Conservation (phyloP, 2,888 invertebrate genomes). For the Altica lythri region DNA sequence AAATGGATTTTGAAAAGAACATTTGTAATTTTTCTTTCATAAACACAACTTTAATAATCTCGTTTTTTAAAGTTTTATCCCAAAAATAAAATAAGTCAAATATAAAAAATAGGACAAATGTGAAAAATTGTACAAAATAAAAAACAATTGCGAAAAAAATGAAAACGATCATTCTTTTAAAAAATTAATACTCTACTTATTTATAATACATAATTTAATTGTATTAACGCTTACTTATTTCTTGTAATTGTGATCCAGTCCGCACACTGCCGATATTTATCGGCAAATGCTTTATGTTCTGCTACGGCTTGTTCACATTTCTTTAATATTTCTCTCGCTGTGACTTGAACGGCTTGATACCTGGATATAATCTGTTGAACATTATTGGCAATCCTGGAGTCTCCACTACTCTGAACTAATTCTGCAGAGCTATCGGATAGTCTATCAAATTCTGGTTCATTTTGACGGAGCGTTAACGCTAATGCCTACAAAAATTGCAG, state of each 20-base stretch:
- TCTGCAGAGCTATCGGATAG: conserved; percentile 85
- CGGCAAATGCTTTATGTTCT: conserved; percentile 79
- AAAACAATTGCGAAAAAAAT: too few species aligned
- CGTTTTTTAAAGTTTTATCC: too few species aligned
- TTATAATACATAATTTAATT: not conserved
- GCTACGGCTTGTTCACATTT: conserved; percentile 88
- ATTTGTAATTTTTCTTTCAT: too few species aligned
- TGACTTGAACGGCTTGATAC: conserved; percentile 87
- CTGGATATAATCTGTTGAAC: conserved; percentile 88
- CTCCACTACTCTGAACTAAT: conserved; percentile 82
- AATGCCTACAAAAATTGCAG: conserved; percentile 67
- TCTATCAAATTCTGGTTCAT: conserved; percentile 86
- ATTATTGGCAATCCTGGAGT: conserved; percentile 83
- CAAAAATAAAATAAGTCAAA: too few species aligned
- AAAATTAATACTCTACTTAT: too few species aligned
- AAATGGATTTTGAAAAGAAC: too few species aligned
- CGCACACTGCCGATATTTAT: conserved; percentile 82
- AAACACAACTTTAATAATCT: too few species aligned
- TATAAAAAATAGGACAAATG: too few species aligned
- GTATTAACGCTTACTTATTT: conserved; percentile 61
- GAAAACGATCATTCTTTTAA: too few species aligned
- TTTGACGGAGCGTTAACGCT: conserved; percentile 76
- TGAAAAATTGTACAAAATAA: too few species aligned
- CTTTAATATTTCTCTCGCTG: conserved; percentile 87
- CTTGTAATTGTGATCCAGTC: conserved; percentile 81